phyloP scores from a whole-genome alignment of 2,113 vertebrate genomes.

The Chloropsis hardwickii region DNA sequence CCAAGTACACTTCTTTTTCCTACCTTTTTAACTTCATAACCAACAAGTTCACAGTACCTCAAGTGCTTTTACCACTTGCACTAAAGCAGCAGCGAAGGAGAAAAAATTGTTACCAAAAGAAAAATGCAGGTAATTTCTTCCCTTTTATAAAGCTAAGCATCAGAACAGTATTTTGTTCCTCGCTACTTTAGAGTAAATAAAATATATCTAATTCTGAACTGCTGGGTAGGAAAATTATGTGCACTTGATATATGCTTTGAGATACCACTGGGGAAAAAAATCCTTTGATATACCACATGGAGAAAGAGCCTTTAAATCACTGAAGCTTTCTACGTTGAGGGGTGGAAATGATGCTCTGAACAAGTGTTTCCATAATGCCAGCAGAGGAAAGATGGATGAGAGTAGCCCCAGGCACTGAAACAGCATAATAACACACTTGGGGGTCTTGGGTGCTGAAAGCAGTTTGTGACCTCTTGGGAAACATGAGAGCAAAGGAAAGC shows the following conservation, averaged over 20 bases:
- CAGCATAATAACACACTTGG: rapidly evolving
- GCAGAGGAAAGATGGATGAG: not conserved
- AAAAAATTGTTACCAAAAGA: not conserved
- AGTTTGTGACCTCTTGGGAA: not conserved
- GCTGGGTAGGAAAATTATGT: not conserved
- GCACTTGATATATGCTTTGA: not conserved
- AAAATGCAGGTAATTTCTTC: not conserved
- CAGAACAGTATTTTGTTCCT: not conserved
- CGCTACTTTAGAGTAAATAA: not conserved
- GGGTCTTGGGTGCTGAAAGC: not conserved
- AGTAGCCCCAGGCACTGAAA: not conserved
- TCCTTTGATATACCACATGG: not conserved
- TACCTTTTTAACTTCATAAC: not conserved
- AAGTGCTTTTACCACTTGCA: not conserved
- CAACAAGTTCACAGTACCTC: not conserved
- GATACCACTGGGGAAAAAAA: not conserved
- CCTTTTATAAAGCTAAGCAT: not conserved
- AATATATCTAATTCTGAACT: not conserved
- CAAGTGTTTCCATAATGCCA: not conserved
- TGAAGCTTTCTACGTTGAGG: not conserved
- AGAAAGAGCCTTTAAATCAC: not conserved
- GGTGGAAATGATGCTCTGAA: not conserved
- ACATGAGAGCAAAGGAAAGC: not conserved
- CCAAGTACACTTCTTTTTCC: not conserved
- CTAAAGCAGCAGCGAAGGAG: not conserved